Percentiles rank a stretch among this genome's conserved stretches.
These are phyloP conservation scores for Lasaia peninsularis DNA, from an alignment of 1,140 invertebrate genomes.

Conservation along the genomic window DNA sequence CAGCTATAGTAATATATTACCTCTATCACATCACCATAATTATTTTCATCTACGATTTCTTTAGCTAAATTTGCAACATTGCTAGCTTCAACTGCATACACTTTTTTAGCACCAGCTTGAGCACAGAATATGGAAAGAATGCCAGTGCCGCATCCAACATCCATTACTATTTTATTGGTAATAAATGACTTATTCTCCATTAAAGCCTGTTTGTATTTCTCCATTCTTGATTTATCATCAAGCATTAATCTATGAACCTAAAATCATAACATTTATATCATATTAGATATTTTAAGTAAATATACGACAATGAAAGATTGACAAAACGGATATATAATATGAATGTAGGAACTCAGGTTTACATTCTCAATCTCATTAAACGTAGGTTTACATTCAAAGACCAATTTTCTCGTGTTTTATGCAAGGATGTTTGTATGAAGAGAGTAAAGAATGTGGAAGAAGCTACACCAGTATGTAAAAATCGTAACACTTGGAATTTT, in stretches of 20 bases:
- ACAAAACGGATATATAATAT: too few species aligned
- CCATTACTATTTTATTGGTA: slow-evolving; percentile 89
- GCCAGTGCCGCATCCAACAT: slow-evolving; percentile 97
- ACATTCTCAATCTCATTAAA: too few species aligned
- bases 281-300: too few species aligned
- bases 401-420: too few species aligned
- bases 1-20: slow-evolving; percentile 54
- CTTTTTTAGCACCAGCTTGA: slow-evolving; percentile 93
- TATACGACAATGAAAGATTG: too few species aligned
- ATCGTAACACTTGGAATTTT: too few species aligned
- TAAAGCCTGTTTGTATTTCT: slow-evolving; percentile 91
- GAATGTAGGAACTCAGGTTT: too few species aligned
- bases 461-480: too few species aligned
- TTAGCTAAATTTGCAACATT: slow-evolving; percentile 92
- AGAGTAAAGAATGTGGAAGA: too few species aligned
- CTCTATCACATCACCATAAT: slow-evolving; percentile 77
- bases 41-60: slow-evolving; percentile 88
- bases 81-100: slow-evolving; percentile 96
- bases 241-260: slow-evolving; percentile 89
- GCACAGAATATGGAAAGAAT: slow-evolving; percentile 98
- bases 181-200: slow-evolving; percentile 82
- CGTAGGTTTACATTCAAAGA: too few species aligned
- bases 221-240: slow-evolving; percentile 87
- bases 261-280: slow-evolving; percentile 20
- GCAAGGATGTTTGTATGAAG: too few species aligned